phyloP scores from a whole-genome alignment of 2,888 invertebrate species.

The Deroplatys truncata region DNA sequence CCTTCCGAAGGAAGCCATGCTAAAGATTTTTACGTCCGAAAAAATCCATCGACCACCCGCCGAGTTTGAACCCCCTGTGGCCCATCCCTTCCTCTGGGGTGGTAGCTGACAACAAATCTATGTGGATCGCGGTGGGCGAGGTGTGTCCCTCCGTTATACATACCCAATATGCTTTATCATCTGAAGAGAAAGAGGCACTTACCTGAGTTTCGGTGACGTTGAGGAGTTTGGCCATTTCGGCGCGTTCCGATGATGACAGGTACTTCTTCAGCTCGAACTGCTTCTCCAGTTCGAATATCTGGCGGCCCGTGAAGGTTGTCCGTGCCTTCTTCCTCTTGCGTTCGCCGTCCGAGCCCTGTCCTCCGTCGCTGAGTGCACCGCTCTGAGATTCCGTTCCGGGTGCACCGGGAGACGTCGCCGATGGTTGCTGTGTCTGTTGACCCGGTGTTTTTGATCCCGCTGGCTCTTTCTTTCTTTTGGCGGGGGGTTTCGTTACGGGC shows the following conservation, averaged over 20 bases:
- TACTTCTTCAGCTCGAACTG: constrained; percentile 96
- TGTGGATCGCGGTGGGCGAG: too few relatives aligned
- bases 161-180: too few relatives aligned
- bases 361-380: constrained; percentile 26
- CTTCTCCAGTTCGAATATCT: constrained; percentile 95
- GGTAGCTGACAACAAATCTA: too few relatives aligned
- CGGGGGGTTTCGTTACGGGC: constrained; percentile 23
- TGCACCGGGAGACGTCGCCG: constrained; percentile 40
- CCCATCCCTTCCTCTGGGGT: too few relatives aligned
- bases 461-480: constrained; percentile 28
- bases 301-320: constrained; percentile 91
- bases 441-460: background rate
- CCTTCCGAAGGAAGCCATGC: too few relatives aligned
- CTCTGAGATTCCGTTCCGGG: constrained; percentile 26
- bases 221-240: constrained; percentile 89
- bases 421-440: constrained; percentile 33
- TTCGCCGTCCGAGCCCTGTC: constrained; percentile 38
- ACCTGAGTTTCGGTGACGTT: constrained; percentile 97
- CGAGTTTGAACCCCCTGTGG: too few relatives aligned
- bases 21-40: too few relatives aligned
- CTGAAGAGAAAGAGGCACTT: constrained; percentile 37
- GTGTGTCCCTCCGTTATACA: too few relatives aligned
- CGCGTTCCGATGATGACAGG: constrained; percentile 87
- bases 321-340: constrained; percentile 80
- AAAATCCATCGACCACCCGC: too few relatives aligned